These are phyloP conservation scores for Subacronicta megacephala DNA, from an alignment of 2,888 invertebrate species.

Conservation along the genomic window DNA sequence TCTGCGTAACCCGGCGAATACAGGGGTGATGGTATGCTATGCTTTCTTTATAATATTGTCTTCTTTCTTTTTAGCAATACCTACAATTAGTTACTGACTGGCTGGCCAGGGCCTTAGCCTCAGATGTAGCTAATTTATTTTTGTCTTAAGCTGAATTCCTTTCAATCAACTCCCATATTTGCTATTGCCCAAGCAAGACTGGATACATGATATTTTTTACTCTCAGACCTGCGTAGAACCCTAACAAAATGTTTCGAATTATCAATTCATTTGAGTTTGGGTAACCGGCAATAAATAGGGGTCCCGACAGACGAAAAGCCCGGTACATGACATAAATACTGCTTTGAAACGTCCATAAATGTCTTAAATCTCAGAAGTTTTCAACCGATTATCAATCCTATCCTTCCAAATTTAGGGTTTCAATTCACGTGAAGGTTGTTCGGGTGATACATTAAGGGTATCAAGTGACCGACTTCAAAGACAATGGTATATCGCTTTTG, in stretches of 20 bases:
- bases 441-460: slow-evolving; percentile 26
- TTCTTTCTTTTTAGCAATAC: no score
- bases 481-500: slow-evolving; percentile 85
- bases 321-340: slow-evolving; percentile 80
- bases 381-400: slow-evolving; percentile 33
- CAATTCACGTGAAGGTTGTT: slow-evolving; percentile 40
- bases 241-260: slow-evolving; percentile 55
- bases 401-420: slow-evolving; percentile 26
- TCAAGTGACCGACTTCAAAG: slow-evolving; percentile 57
- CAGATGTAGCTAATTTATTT: no score
- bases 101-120: no score
- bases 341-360: slow-evolving; percentile 47
- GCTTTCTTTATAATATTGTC: no score
- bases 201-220: neutral
- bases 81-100: no score
- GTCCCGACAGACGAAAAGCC: slow-evolving; percentile 77
- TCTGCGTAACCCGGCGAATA: no score
- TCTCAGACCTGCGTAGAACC: slow-evolving; percentile 16
- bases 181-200: neutral
- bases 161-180: no score
- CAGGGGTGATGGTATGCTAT: no score
- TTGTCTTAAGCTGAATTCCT: no score
- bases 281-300: slow-evolving; percentile 82
- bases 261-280: slow-evolving; percentile 82
- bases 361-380: slow-evolving; percentile 28